Evolutionary conservation across 2,113 vertebrate species (phyloP), one percentile per base, ranked within the genome.

Genomic region (Vicugna pacos): DNA sequence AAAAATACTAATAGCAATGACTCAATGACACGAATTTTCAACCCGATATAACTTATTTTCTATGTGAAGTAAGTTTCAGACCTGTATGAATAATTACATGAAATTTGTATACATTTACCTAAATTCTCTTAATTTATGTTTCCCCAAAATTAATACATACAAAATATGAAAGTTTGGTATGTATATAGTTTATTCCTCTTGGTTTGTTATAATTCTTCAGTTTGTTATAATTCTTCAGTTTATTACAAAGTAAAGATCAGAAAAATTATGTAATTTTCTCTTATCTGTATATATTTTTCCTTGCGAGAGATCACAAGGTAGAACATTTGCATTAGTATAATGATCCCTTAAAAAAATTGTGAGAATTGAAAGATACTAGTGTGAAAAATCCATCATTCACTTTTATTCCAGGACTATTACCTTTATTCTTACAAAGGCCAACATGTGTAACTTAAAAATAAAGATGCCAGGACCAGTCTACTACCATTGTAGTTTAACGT

Each of bases 391-490:
- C 6, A 86, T 89, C 28, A 52, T 67, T 35, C 50, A 50, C 72
- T 73, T 92, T 91, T 91, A 77, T 79, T 80, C 48, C 28, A 46
- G 8, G 6, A 22, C 17, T 72, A 32, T 67, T 89, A 77, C 22
- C 12, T 95, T 88, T n/a, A 38, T 3, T 91, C 54, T 93, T 9
- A 28, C 48, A 11, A 75, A 94, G 7, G 11, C 15, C n/a, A 90
- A 73, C 1, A 96, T 94, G 91, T 96, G 16, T 80, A 90, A 85
- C 15, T 35, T 65, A 56, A 87, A 96, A 75, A 69, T 62, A 50
- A 76, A 89, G 58, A 20, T 76, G 8, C 32, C 60, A 11, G 84
- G 4, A 35, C 24, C 13, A 67, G 42, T 46, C 2, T 81, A 26
- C 24, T 84, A 28, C 15, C 94, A 13, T 32, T 80, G 6, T 75